Conservation (phyloP, 2,113 vertebrate species). For the Aspidoscelis tigris region DNA sequence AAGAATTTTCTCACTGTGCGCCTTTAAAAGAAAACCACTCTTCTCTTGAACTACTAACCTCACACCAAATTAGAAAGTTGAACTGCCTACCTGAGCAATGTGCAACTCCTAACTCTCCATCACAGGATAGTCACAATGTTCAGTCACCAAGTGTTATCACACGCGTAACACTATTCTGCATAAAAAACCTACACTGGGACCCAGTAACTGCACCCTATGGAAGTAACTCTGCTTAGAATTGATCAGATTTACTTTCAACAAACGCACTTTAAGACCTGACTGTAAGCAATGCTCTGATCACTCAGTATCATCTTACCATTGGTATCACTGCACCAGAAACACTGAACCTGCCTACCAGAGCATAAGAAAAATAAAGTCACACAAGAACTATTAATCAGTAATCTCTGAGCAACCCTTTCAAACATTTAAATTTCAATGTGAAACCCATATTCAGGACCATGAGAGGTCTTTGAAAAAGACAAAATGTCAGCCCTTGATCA, state of each 20-base stretch:
- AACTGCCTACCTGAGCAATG: background rate
- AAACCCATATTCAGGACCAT: background rate
- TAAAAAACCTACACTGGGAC: constrained; percentile 18
- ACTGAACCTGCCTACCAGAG: background rate
- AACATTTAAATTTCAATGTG: background rate
- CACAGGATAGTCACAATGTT: background rate
- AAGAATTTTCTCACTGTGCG: background rate
- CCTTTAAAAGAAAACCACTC: background rate
- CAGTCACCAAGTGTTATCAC: background rate
- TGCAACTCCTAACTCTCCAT: background rate
- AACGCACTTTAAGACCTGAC: background rate
- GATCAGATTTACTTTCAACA: background rate
- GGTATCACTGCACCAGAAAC: constrained; percentile 47
- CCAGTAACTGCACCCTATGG: background rate
- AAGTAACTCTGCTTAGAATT: background rate
- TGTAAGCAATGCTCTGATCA: constrained; percentile 54
- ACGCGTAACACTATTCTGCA: background rate
- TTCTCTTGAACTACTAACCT: background rate
- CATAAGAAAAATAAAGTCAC: background rate
- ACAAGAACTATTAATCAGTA: background rate
- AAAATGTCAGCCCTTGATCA: constrained; percentile 29
- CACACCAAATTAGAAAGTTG: background rate
- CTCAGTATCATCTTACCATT: background rate
- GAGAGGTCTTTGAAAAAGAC: background rate
- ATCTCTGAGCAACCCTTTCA: background rate